Evolutionary conservation across 2,113 vertebrate species (phyloP).

Genomic region (Phylloscopus whistleri): DNA sequence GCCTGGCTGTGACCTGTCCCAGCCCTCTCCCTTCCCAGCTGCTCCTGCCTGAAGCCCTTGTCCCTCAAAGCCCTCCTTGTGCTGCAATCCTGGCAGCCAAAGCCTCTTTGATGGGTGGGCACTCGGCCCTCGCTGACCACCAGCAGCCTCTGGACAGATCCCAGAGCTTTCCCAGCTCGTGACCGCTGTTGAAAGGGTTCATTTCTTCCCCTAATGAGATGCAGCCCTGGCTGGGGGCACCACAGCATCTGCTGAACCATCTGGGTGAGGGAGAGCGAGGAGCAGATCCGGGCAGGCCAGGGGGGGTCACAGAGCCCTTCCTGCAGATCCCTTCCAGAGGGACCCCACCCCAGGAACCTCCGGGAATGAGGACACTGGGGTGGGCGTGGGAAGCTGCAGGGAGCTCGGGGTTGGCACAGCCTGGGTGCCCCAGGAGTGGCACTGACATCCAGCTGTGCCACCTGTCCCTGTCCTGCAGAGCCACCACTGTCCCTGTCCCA

Average conservation of each 20-base stretch:
- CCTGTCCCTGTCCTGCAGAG: background rate
- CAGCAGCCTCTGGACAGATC: background rate
- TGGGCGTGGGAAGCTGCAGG: background rate
- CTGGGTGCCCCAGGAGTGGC: background rate
- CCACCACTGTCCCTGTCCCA: background rate
- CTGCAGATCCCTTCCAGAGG: background rate
- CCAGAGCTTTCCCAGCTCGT: slow-evolving; percentile 34
- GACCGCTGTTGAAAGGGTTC: slow-evolving; percentile 37
- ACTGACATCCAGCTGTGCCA: background rate
- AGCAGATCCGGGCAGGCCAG: background rate
- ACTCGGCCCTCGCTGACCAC: slow-evolving; percentile 14
- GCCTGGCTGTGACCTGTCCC: background rate
- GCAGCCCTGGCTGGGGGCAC: slow-evolving; percentile 36
- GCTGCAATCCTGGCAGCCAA: background rate
- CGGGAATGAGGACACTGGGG: rapidly evolving
- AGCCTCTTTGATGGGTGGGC: background rate
- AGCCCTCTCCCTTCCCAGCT: background rate
- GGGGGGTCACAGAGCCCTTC: background rate
- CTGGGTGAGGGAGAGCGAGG: background rate
- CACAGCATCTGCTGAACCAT: background rate
- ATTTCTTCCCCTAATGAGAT: slow-evolving; percentile 46
- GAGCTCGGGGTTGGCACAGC: background rate
- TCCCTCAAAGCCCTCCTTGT: slow-evolving; percentile 28
- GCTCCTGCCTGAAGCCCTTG: background rate
- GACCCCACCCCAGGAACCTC: background rate